These are phyloP conservation scores for Belonocnema kinseyi DNA, from an alignment of 1,140 invertebrate genomes.

Conservation along the genomic window DNA sequence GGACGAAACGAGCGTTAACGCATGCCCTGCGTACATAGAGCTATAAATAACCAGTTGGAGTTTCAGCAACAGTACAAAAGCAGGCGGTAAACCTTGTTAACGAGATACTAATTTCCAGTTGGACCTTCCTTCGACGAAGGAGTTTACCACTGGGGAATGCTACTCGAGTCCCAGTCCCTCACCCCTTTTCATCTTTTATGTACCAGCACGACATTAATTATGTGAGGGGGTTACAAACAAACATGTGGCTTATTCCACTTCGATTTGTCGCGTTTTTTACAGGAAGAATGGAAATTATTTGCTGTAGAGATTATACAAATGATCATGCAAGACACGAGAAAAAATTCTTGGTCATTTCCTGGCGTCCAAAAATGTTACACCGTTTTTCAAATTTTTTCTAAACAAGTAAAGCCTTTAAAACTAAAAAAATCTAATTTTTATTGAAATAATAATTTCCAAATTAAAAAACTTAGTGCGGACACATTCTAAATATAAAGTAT, in stretches of 20 bases:
- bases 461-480: too few relatives aligned
- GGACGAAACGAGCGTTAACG: constrained; percentile 47
- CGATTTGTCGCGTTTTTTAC: not conserved
- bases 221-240: constrained; percentile 11
- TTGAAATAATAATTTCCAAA: too few relatives aligned
- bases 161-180: not conserved
- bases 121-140: constrained; percentile 53
- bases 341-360: too few relatives aligned
- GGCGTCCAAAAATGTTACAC: too few relatives aligned
- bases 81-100: constrained; percentile 71
- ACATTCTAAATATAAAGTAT: too few relatives aligned
- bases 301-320: too few relatives aligned
- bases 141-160: constrained; percentile 48
- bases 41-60: constrained; percentile 60
- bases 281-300: too few relatives aligned
- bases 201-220: constrained; percentile 5
- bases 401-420: too few relatives aligned
- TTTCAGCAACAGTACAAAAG: constrained; percentile 53
- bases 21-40: constrained; percentile 59
- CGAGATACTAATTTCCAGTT: constrained; percentile 72
- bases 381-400: too few relatives aligned
- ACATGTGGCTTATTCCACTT: not conserved
- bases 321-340: too few relatives aligned
- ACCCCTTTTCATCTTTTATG: constrained; percentile 3
- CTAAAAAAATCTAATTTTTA: too few relatives aligned